Percentiles rank a stretch among this genome's conserved stretches.
Conservation (phyloP, 2,888 invertebrate genomes). For the Gerosis bhagava region DNA sequence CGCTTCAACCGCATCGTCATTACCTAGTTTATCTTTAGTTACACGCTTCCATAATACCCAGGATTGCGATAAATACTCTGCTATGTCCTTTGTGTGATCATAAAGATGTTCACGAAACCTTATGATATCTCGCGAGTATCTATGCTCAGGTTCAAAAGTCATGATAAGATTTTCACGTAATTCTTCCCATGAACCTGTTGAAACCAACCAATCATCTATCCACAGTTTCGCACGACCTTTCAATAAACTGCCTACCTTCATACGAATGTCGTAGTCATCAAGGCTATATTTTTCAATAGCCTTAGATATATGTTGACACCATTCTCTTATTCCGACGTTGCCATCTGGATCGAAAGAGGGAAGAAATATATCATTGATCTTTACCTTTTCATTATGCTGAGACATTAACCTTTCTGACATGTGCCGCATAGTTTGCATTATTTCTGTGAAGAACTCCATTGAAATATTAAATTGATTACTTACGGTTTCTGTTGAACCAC, state of each 20-base stretch:
- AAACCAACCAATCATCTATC: slow-evolving; percentile 39
- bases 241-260: slow-evolving; percentile 38
- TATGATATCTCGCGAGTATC: slow-evolving; percentile 40
- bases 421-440: slow-evolving; percentile 28
- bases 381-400: slow-evolving; percentile 15
- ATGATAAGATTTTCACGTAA: slow-evolving; percentile 26
- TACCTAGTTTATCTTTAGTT: slow-evolving; percentile 35
- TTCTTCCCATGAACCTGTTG: slow-evolving; percentile 37
- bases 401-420: slow-evolving; percentile 19
- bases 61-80: slow-evolving; percentile 38
- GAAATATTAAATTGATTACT: no score
- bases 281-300: slow-evolving; percentile 5
- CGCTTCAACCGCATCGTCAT: slow-evolving; percentile 20
- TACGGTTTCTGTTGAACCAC: no score
- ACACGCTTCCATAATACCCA: slow-evolving; percentile 41
- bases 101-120: slow-evolving; percentile 39
- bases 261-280: slow-evolving; percentile 33
- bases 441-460: no score
- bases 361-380: slow-evolving; percentile 28
- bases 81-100: slow-evolving; percentile 35
- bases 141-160: slow-evolving; percentile 39
- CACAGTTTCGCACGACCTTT: slow-evolving; percentile 40
- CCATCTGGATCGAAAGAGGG: slow-evolving; percentile 30
- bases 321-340: slow-evolving; percentile 28
- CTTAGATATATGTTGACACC: slow-evolving; percentile 25